Evolutionary conservation across 2,113 vertebrate species (phyloP).

Genomic region (Cyprinodon tularosa): DNA sequence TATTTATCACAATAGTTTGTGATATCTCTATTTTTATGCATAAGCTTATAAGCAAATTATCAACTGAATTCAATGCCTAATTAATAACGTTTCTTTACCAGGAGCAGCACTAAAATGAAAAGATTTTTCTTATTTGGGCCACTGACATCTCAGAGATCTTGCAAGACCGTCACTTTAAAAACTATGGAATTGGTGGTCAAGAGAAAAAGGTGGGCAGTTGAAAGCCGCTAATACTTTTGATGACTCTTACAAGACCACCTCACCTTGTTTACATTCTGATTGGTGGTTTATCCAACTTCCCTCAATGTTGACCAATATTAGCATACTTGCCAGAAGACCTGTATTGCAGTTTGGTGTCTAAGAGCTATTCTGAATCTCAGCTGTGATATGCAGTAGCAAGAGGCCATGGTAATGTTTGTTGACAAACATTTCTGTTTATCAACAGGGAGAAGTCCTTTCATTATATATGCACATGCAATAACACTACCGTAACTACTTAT

Average conservation of each 20-base stretch:
- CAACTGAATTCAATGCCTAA: not conserved
- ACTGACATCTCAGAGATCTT: slow-evolving; percentile 35
- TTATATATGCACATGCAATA: not conserved
- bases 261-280: slow-evolving; percentile 76
- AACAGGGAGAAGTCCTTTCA: slow-evolving; percentile 1
- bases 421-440: not conserved
- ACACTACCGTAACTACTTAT: not conserved
- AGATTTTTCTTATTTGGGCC: slow-evolving; percentile 29
- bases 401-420: slow-evolving; percentile 64
- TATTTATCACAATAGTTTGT: not conserved
- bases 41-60: not conserved
- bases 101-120: slow-evolving; percentile 55
- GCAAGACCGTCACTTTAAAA: slow-evolving; percentile 39
- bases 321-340: slow-evolving; percentile 78
- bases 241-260: slow-evolving; percentile 29
- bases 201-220: slow-evolving; percentile 29
- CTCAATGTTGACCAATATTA: slow-evolving; percentile 65
- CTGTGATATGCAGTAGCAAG: slow-evolving; percentile 72
- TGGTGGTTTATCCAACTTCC: slow-evolving; percentile 61
- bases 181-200: slow-evolving; percentile 26
- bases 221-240: slow-evolving; percentile 26
- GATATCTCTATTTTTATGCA: not conserved
- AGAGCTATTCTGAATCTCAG: slow-evolving; percentile 79
- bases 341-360: slow-evolving; percentile 70
- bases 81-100: slow-evolving; percentile 9